A percentile compares a stretch with the other conserved stretches of the same genome.
Conservation (phyloP, 2,113 vertebrate species). For the Perognathus longimembris region DNA sequence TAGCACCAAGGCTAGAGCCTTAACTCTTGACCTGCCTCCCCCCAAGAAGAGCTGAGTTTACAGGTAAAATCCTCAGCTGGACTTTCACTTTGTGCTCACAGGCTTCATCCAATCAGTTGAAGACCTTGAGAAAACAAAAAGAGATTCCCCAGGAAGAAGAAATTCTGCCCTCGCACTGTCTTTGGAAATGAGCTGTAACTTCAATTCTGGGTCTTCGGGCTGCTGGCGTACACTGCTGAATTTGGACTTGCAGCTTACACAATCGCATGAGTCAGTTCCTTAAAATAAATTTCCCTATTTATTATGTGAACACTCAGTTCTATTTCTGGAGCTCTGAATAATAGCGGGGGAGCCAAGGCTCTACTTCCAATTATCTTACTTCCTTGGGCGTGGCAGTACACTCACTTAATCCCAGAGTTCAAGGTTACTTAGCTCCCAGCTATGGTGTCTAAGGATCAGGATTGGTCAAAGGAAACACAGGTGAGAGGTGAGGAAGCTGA, state of each 20-base stretch:
- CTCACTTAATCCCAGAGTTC: not conserved
- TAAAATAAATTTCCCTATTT: slow-evolving; percentile 23
- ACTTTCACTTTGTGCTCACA: too few species aligned
- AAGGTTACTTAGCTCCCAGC: not conserved
- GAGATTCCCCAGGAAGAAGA: not conserved
- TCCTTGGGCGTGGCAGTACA: not conserved
- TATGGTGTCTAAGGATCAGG: not conserved
- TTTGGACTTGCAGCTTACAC: not conserved
- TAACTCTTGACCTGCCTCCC: too few species aligned
- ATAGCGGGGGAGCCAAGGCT: not conserved
- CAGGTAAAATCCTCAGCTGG: too few species aligned
- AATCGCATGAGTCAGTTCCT: slow-evolving; percentile 37
- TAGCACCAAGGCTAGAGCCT: too few species aligned
- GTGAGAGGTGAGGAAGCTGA: not conserved
- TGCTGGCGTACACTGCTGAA: not conserved
- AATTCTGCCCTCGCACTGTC: not conserved
- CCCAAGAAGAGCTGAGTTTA: not conserved
- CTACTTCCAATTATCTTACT: not conserved
- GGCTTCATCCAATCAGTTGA: not conserved
- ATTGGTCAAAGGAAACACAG: not conserved
- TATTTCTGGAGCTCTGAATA: slow-evolving; percentile 46
- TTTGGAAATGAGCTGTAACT: too few species aligned
- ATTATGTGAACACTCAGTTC: not conserved
- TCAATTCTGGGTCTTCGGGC: not conserved
- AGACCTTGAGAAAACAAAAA: too few species aligned